Conservation (phyloP, 2,888 invertebrate genomes). For the Melinopterus prodromus region DNA sequence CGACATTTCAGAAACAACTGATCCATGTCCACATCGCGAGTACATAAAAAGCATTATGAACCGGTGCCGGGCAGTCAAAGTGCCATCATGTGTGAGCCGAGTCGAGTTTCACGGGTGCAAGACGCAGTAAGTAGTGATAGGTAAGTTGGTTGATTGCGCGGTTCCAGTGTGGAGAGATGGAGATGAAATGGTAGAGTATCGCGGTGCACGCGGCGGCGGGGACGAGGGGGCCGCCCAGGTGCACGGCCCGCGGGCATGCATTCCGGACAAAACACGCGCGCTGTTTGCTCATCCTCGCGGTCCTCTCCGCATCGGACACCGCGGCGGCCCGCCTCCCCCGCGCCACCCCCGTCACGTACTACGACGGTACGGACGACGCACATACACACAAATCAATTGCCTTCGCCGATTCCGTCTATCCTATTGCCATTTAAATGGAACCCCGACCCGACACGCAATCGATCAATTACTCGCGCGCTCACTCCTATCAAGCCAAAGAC, state of each 20-base stretch:
- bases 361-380: background rate
- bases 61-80: background rate
- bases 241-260: conserved; percentile 58
- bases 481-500: background rate
- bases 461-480: conserved; percentile 23
- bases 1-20: too few species aligned
- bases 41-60: background rate
- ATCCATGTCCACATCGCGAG: too few species aligned
- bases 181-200: conserved; percentile 47
- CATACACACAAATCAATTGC: conserved; percentile 16
- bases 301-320: conserved; percentile 17
- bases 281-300: conserved; percentile 56
- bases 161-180: conserved; percentile 44
- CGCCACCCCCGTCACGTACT: conserved; percentile 8
- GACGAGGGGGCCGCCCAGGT: conserved; percentile 54
- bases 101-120: conserved; percentile 27
- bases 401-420: conserved; percentile 20
- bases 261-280: conserved; percentile 60
- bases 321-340: background rate
- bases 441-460: conserved; percentile 7
- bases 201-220: conserved; percentile 42
- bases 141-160: conserved; percentile 44
- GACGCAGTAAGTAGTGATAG: conserved; percentile 38
- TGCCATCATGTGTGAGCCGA: conserved; percentile 1
- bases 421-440: conserved; percentile 24